Evolutionary conservation across 2,888 invertebrate genomes (phyloP).

Genomic region (Calameuta pallipes): DNA sequence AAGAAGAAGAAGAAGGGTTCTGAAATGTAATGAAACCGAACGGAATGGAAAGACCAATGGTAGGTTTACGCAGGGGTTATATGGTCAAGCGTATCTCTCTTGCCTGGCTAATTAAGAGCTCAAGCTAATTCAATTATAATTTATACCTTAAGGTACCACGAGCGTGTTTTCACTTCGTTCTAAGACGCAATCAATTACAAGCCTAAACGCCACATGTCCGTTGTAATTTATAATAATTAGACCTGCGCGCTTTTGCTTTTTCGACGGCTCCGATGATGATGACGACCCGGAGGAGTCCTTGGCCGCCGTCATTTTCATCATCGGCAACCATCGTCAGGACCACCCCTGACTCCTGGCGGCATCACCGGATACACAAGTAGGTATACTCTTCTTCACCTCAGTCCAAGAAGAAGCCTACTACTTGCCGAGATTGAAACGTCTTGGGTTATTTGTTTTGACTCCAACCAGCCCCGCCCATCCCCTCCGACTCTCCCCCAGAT

Average conservation of each 20-base stretch:
- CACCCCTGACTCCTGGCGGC: not conserved
- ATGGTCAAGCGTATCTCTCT: not conserved
- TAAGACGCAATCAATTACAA: constrained; percentile 57
- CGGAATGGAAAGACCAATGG: not conserved
- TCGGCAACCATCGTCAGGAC: not conserved
- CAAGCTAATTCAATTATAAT: constrained; percentile 63
- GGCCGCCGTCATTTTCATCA: not conserved
- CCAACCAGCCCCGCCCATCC: constrained; percentile 55
- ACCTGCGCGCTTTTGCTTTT: not conserved
- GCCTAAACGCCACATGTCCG: constrained; percentile 55
- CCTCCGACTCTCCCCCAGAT: constrained; percentile 33
- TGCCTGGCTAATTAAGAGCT: constrained; percentile 54
- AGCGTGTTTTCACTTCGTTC: constrained; percentile 29
- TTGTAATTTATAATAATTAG: constrained; percentile 55
- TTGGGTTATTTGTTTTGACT: constrained; percentile 62
- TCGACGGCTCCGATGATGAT: not conserved
- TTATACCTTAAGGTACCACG: constrained; percentile 46
- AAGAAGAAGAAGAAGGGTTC: constrained; percentile 9
- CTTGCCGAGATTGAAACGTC: constrained; percentile 54
- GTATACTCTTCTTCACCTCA: not conserved
- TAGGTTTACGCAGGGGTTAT: not conserved
- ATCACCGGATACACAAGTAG: not conserved
- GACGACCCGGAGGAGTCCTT: not conserved
- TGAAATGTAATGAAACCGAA: constrained; percentile 1
- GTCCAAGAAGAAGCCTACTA: constrained; percentile 25